A percentile compares a stretch with the other conserved stretches of the same genome.
phyloP scores from a whole-genome alignment of 2,797 vertebrate species.

The Enteromius paludinosus region DNA sequence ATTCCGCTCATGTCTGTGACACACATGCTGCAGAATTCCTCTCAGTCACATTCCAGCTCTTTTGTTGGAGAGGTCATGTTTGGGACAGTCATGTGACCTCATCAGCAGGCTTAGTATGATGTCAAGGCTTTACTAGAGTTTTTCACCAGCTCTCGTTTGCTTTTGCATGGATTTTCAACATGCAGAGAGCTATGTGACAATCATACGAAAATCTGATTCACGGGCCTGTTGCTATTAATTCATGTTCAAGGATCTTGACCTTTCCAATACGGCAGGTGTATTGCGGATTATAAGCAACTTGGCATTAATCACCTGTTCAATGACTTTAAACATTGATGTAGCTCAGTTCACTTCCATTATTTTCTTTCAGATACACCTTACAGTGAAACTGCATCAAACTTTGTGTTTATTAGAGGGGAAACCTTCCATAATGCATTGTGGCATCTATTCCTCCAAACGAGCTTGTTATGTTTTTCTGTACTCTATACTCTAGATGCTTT shows the following conservation, averaged over 20 bases:
- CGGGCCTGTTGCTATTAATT: not conserved
- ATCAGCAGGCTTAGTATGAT: not conserved
- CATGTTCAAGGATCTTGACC: not conserved
- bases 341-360: not conserved
- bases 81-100: not conserved
- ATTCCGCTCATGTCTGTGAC: not conserved
- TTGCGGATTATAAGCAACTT: not conserved
- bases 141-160: not conserved
- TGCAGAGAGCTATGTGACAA: not conserved
- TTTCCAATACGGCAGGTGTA: not conserved
- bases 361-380: not conserved
- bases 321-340: not conserved
- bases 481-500: not conserved
- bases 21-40: not conserved
- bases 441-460: not conserved
- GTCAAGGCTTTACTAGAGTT: not conserved
- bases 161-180: not conserved
- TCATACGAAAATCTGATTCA: not conserved
- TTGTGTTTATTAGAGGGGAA: not conserved
- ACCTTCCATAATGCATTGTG: not conserved
- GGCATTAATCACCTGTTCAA: not conserved
- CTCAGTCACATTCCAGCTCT: not conserved
- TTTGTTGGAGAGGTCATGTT: constrained; percentile 40
- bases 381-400: not conserved
- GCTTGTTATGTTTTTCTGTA: not conserved